Conservation (phyloP, 2,113 vertebrate genomes). For the Cyprinodon brontotheroides region DNA sequence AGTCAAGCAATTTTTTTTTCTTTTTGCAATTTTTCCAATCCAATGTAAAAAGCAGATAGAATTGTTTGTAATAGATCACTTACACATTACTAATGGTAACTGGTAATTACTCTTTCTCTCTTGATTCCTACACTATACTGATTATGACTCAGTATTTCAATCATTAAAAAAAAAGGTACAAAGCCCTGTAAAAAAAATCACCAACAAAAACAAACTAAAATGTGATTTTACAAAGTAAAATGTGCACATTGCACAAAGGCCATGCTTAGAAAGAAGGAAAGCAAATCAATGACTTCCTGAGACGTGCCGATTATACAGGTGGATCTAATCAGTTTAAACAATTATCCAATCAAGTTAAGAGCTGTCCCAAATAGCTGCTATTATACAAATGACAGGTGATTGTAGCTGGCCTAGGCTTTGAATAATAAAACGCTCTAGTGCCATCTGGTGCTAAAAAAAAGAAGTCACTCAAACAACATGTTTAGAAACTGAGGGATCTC, state of each 20-base stretch:
- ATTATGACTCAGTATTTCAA: background rate
- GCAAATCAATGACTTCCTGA: background rate
- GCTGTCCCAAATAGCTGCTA: background rate
- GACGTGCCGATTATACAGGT: background rate
- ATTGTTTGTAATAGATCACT: background rate
- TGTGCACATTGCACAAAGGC: background rate
- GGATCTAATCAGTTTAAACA: background rate
- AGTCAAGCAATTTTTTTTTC: background rate
- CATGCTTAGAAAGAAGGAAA: background rate
- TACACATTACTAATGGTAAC: background rate
- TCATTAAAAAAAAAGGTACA: background rate
- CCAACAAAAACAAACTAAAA: no score
- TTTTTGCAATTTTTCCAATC: background rate
- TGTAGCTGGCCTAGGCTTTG: background rate
- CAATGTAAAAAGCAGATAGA: background rate
- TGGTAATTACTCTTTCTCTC: background rate
- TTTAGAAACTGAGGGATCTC: no score
- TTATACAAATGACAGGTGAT: background rate
- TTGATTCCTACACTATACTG: background rate
- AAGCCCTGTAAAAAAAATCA: no score
- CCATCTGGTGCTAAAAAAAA: no score
- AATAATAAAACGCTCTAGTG: background rate
- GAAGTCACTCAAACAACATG: no score
- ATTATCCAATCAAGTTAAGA: background rate
- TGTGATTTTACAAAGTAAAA: background rate